phyloP scores from a whole-genome alignment of 2,888 invertebrate species.

The Tanypteryx hageni region DNA sequence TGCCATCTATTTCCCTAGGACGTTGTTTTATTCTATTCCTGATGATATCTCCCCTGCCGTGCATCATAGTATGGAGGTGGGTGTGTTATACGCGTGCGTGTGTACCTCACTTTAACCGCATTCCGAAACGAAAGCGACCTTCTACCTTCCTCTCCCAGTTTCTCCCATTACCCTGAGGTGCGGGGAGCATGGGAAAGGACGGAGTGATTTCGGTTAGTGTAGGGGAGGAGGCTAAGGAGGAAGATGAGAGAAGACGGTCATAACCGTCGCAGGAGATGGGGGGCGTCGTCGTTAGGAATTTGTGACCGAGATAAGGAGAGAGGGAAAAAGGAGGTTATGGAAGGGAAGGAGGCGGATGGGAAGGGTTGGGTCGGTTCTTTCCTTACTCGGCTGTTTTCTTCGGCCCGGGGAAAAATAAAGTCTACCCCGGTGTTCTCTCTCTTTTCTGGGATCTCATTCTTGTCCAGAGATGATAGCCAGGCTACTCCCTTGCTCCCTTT shows the following conservation, averaged over 20 bases:
- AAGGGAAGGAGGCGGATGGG: neutral
- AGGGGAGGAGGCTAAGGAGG: neutral
- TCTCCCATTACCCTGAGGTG: neutral
- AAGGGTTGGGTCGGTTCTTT: neutral
- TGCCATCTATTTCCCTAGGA: neutral
- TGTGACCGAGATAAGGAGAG: slow-evolving; percentile 13
- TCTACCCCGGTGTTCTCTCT: neutral
- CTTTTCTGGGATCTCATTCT: neutral
- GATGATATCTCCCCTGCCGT: neutral
- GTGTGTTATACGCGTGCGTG: neutral
- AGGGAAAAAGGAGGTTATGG: neutral
- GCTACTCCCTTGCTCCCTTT: neutral
- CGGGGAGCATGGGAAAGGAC: neutral
- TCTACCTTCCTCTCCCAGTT: neutral
- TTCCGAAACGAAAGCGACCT: neutral
- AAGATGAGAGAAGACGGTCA: neutral
- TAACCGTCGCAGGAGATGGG: neutral
- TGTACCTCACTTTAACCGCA: neutral
- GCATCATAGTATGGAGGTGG: neutral
- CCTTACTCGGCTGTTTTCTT: slow-evolving; percentile 33
- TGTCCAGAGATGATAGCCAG: neutral
- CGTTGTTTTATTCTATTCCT: slow-evolving; percentile 23
- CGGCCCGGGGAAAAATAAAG: neutral
- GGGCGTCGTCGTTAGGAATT: slow-evolving; percentile 22
- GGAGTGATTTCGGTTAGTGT: neutral